These are phyloP conservation scores for Callocephalon fimbriatum DNA, from an alignment of 2,113 vertebrate species.

Conservation along the genomic window DNA sequence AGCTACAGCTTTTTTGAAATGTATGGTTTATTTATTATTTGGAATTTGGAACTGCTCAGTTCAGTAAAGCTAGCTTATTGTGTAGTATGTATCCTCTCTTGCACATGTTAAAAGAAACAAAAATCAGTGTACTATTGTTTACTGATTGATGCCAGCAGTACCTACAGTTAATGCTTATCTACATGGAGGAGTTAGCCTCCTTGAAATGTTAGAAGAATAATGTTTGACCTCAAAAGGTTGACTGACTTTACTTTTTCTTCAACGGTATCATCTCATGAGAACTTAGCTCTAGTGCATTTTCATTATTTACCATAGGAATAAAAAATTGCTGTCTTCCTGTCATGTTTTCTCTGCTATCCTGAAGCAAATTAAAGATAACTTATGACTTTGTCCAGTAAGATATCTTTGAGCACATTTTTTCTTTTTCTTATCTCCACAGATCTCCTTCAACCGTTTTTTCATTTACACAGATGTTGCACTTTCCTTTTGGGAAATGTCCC, in stretches of 20 bases:
- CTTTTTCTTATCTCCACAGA: background rate
- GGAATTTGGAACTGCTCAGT: background rate
- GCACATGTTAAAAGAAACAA: background rate
- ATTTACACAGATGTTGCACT: background rate
- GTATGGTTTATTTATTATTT: background rate
- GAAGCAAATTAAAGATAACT: background rate
- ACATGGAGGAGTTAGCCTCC: background rate
- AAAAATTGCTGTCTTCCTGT: accelerated
- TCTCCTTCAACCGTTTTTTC: background rate
- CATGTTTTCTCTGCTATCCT: background rate
- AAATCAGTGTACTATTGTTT: background rate
- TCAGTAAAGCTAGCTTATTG: background rate
- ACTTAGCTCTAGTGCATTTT: background rate
- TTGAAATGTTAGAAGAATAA: background rate
- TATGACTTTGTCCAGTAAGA: background rate
- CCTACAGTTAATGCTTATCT: background rate
- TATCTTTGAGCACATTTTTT: background rate
- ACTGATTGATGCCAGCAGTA: background rate
- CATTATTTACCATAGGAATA: background rate
- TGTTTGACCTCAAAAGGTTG: background rate
- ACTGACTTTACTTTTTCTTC: background rate
- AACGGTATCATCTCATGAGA: background rate
- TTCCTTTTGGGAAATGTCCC: background rate
- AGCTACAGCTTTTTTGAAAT: background rate
- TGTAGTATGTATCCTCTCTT: background rate